Conservation (phyloP, 64 coral and sea anemone genomes). For the Montipora efflorescens region DNA sequence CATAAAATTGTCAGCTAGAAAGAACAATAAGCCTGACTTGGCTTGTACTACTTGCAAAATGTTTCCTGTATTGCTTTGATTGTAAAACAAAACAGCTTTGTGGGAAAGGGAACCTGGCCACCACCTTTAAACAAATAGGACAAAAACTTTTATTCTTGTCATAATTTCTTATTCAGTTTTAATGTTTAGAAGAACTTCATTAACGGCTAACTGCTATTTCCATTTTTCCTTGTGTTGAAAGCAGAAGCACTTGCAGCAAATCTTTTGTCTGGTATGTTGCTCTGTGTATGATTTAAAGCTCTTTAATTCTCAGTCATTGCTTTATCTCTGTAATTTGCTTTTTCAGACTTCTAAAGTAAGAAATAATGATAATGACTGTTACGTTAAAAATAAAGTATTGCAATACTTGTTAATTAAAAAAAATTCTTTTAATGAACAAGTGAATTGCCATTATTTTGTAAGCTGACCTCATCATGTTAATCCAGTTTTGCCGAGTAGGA, state of each 20-base stretch:
- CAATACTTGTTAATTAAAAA: too few species aligned
- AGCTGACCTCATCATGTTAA: too few species aligned
- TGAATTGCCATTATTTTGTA: too few species aligned
- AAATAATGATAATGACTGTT: too few species aligned
- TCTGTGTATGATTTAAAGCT: not conserved
- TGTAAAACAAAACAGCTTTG: too few species aligned
- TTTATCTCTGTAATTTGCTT: not conserved
- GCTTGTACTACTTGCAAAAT: too few species aligned
- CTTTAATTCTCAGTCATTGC: not conserved
- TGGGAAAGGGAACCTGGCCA: too few species aligned
- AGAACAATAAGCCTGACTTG: too few species aligned
- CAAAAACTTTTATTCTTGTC: not conserved
- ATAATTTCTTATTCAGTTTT: not conserved
- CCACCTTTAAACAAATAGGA: too few species aligned
- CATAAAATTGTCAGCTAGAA: not conserved
- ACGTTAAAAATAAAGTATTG: too few species aligned
- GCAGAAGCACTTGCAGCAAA: not conserved
- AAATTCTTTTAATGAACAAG: too few species aligned
- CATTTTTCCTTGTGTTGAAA: not conserved
- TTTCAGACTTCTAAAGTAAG: not conserved
- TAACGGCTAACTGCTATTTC: not conserved
- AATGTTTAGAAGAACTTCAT: not conserved
- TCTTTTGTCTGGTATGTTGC: constrained; percentile 2
- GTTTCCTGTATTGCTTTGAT: not conserved
- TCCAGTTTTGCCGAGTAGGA: too few species aligned